Base-by-base conservation (phyloP, 2,797 vertebrate species). In the Paguma larvata region DNA sequence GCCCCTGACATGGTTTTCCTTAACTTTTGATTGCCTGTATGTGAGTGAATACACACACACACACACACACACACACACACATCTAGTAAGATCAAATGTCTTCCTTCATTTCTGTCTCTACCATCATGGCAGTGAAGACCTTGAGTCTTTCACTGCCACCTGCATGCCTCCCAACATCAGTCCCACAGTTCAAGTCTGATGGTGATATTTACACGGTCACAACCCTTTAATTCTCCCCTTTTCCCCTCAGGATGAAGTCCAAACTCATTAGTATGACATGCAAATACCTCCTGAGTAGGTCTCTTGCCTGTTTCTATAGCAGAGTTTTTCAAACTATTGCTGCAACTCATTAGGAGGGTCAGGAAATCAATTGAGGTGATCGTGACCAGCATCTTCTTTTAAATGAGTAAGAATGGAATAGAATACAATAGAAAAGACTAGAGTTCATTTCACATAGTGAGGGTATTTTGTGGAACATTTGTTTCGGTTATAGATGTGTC, bases 291-390 rank as follows among this genome's bases (percentile, higher is more conserved):
- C 62, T 75, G 53, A 85, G 51, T 68, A 91, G 77, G 25, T 38
- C 7, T 6, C 15, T 89, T 63, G 27, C 15, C 19, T 82, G 77
- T 87, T 91, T 67, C n/a, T 72, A 72, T 1, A 73, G 68, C 18
- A 79, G 19, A 68, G 30, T 23, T 95, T 79, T 86, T 90, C 44
- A 68, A 56, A 44, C 27, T 63, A 85, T 77, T 53, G 23, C 72
- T 92, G 25, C 19, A 85, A 96, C 27, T 89, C 53, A 83, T 92
- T 95, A 78, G 46, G 51, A 83, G 8, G 34, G 53, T 89, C 68
- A 92, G 32, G n/a, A 90, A 92, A 95, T 94, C 82, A 80, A 92
- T 92, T 89, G 82, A 79, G 77, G 85, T 62, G 62, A 25, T 79
- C 4, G 0, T 94, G 68, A 89, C 4, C 23, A 92, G 18, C 53